These are phyloP conservation scores for Germaria angustata DNA, from an alignment of 2,888 invertebrate species.

Conservation along the genomic window DNA sequence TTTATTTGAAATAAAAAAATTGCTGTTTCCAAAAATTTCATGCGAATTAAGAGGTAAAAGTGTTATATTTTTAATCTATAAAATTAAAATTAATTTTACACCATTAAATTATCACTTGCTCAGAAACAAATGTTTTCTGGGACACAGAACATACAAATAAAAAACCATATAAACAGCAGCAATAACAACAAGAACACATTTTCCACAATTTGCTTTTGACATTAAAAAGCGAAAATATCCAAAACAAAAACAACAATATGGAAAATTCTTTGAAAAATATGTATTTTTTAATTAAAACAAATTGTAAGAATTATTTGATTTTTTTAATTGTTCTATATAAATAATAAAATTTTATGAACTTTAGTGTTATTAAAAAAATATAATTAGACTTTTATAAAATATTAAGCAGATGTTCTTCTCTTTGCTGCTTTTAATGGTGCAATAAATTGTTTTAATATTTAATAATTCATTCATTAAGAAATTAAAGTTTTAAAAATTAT, in stretches of 20 bases:
- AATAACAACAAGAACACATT: not conserved
- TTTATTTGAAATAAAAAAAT: too few species aligned
- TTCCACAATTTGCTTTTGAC: conserved; percentile 9
- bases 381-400: conserved; percentile 18
- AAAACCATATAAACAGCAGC: not conserved
- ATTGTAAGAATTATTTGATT: not conserved
- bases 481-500: conserved; percentile 13
- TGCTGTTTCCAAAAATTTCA: too few species aligned
- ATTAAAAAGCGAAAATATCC: not conserved
- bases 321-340: conserved; percentile 19
- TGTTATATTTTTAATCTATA: too few species aligned
- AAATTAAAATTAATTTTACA: too few species aligned
- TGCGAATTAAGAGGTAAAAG: too few species aligned
- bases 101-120: too few species aligned
- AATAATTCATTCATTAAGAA: conserved; percentile 1
- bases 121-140: not conserved
- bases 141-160: not conserved
- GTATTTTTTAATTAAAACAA: not conserved
- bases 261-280: conserved; percentile 15
- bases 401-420: conserved; percentile 26
- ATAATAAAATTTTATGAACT: conserved; percentile 8
- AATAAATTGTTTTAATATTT: conserved; percentile 20
- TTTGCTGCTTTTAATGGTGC: not conserved
- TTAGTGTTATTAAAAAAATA: conserved; percentile 14
- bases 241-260: conserved; percentile 35